These are phyloP conservation scores for Epinephelus moara DNA, from an alignment of 2,113 vertebrate species.

Conservation along the genomic window DNA sequence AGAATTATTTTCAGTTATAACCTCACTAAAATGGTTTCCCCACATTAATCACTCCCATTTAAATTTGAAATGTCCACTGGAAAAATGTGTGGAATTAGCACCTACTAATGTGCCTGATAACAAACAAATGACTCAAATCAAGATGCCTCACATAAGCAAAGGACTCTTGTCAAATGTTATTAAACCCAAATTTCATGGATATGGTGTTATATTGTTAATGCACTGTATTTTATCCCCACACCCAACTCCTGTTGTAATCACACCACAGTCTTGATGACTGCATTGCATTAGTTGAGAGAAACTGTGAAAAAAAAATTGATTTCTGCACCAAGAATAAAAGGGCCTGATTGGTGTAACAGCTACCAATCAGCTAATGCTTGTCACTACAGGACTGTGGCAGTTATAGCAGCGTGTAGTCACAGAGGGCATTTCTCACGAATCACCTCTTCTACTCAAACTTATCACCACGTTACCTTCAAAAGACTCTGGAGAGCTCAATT, in stretches of 20 bases:
- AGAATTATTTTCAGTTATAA: no score
- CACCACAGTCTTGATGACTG: no score
- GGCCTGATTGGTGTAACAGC: neutral
- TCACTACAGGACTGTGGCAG: neutral
- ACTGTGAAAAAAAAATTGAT: no score
- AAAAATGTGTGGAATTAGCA: neutral
- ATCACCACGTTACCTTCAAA: slow-evolving; percentile 30
- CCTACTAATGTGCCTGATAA: no score
- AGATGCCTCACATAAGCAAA: no score
- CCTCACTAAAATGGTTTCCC: no score
- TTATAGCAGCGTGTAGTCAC: neutral
- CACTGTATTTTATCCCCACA: no score
- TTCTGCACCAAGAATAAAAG: neutral
- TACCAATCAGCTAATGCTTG: neutral
- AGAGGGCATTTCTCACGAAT: slow-evolving; percentile 40
- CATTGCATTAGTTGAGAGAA: neutral
- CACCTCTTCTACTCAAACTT: slow-evolving; percentile 40
- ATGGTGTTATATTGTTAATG: no score
- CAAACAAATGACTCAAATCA: no score
- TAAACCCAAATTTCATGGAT: no score
- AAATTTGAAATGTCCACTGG: neutral
- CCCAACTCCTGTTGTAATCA: no score
- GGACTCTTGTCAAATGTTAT: no score
- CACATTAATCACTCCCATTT: neutral
- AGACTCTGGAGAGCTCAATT: slow-evolving; percentile 31